phyloP scores from a whole-genome alignment of 2,113 vertebrate species.

The Protomyctophum bolini region DNA sequence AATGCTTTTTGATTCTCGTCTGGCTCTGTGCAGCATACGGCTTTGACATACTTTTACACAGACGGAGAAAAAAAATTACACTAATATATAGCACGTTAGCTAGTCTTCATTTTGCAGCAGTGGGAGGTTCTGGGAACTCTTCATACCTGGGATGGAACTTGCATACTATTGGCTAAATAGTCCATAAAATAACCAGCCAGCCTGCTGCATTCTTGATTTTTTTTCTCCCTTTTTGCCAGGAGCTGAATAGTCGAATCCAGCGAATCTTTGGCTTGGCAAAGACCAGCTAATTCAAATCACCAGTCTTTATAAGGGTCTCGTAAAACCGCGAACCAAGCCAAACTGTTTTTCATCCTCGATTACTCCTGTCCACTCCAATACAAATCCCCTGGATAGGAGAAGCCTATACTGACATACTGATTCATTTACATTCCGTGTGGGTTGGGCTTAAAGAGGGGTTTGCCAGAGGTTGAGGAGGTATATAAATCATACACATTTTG shows the following conservation, averaged over 20 bases:
- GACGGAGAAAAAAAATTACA: too few relatives aligned
- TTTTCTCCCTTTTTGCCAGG: background rate
- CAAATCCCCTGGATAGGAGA: background rate
- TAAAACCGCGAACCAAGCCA: constrained; percentile 31
- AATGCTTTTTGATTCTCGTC: background rate
- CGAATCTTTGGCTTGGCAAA: constrained; percentile 22
- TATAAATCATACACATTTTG: constrained; percentile 26
- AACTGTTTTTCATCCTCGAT: constrained; percentile 23
- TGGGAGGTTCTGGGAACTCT: background rate
- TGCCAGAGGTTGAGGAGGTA: background rate
- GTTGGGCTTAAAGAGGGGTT: constrained; percentile 17
- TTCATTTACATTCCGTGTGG: constrained; percentile 8
- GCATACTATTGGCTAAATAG: background rate
- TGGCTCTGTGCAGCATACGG: too few relatives aligned
- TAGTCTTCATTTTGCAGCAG: background rate
- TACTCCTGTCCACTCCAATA: constrained; percentile 29
- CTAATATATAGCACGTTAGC: background rate
- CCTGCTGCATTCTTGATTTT: constrained; percentile 22
- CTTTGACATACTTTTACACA: too few relatives aligned
- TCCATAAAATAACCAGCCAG: constrained; percentile 10
- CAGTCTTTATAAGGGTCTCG: constrained; percentile 26
- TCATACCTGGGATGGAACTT: background rate
- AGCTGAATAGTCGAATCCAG: constrained; percentile 2
- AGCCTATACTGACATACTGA: background rate
- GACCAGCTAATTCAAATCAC: constrained; percentile 29